Evolutionary conservation across 2,113 vertebrate genomes (phyloP).

Genomic region (Harpagus bidentatus): DNA sequence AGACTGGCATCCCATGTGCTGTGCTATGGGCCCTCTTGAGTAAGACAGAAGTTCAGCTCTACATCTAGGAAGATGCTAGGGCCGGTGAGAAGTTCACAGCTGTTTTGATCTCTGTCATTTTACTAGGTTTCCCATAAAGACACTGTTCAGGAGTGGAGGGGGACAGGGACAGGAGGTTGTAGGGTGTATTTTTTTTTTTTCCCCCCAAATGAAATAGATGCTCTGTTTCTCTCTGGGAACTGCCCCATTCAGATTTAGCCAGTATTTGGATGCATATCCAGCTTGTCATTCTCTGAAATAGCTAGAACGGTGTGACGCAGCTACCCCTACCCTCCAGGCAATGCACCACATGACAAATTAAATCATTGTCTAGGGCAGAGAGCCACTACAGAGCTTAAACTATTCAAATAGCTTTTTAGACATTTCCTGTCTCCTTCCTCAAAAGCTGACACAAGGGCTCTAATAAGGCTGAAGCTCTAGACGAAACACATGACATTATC

Average conservation of each 20-base stretch:
- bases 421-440: background rate
- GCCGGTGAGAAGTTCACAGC: background rate
- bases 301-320: background rate
- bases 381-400: background rate
- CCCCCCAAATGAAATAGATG: background rate
- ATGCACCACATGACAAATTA: background rate
- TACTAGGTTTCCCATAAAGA: background rate
- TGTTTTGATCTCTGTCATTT: background rate
- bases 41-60: background rate
- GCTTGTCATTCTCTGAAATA: background rate
- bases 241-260: background rate
- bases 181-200: background rate
- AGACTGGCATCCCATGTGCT: background rate
- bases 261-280: background rate
- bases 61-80: background rate
- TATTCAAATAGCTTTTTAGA: background rate
- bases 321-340: background rate
- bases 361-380: background rate
- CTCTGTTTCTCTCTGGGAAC: background rate
- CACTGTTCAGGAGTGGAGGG: background rate
- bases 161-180: fast-evolving
- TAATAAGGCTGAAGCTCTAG: background rate
- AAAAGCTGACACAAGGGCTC: background rate
- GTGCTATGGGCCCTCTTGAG: background rate
- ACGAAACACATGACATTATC: background rate